Evolutionary conservation across 2,113 vertebrate genomes (phyloP), one percentile per base, ranked within the genome.

Genomic region (Epinephelus cyanopodus): DNA sequence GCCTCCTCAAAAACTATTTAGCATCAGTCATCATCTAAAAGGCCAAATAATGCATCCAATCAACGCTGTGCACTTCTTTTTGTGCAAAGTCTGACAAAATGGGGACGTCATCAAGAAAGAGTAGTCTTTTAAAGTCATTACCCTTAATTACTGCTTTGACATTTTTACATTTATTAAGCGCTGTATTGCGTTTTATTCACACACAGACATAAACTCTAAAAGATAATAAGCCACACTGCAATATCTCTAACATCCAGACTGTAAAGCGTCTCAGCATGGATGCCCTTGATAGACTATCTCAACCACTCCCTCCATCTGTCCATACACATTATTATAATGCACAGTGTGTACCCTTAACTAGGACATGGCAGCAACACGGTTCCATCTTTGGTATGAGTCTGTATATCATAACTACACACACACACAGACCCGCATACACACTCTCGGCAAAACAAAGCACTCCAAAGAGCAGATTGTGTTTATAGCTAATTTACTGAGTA

Each of bases 301-400:
- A 86, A 82, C 88, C 88, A 83, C 91, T 89, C 77, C 87, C 87
- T 90, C 90, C 89, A 92, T 93, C 88, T 93, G 91, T 89, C 90
- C 63, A 76, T 69, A 76, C 75, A 81, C 77, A 76, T 68, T 56
- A 79, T 27, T 73, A 62, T 69, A 83, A 81, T 71, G 81, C 79
- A 54, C 77, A 82, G 71, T 66, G 62, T 89, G 82, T 81, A 50
- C 37, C 64, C 60, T 86, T 85, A 87, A 90, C 81, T 88, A 87
- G 84, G 85, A 87, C 87, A 87, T 60, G 64, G 68, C 58, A 77
- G 72, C 85, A 84, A 81, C 83, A 87, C 58, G 58, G 53, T 47
- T 80, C 64, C 57, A 81, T 85, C 77, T 87, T 86, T 71, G 18
- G 17, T 80, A 25, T 77, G 67, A 37, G 27, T 52, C 42, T 77